These are phyloP conservation scores for Odontomachus brunneus DNA, from an alignment of 1,140 invertebrate species.

Conservation along the genomic window DNA sequence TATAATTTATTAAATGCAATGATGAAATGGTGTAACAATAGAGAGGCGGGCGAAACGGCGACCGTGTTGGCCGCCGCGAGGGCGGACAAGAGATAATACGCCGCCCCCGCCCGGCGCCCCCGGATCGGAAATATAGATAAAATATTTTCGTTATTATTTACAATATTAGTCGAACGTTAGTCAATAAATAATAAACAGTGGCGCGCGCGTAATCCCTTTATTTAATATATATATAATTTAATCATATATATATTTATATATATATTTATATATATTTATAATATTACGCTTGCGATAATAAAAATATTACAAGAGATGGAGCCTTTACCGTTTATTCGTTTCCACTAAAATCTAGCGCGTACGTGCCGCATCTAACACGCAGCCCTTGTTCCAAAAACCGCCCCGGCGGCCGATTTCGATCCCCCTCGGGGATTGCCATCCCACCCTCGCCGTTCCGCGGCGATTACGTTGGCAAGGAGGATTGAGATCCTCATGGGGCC, in stretches of 20 bases:
- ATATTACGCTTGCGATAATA: constrained; percentile 83
- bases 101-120: constrained; percentile 76
- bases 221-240: constrained; percentile 78
- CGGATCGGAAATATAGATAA: constrained; percentile 85
- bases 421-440: background rate
- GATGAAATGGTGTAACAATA: constrained; percentile 86
- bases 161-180: constrained; percentile 85
- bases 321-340: constrained; percentile 79
- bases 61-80: constrained; percentile 71
- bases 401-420: constrained; percentile 9
- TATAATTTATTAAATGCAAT: constrained; percentile 87
- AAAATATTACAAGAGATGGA: constrained; percentile 86
- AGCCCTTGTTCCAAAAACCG: constrained; percentile 54
- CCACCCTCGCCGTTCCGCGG: background rate
- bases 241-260: constrained; percentile 66
- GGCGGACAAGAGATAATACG: constrained; percentile 80
- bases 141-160: constrained; percentile 86
- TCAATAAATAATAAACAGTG: constrained; percentile 84
- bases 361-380: constrained; percentile 35
- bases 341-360: constrained; percentile 72
- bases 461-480: background rate
- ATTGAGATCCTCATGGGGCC: constrained; percentile 16
- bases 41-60: constrained; percentile 79
- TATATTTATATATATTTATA: too few relatives aligned
- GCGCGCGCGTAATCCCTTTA: constrained; percentile 78